phyloP scores from a whole-genome alignment of 2,113 vertebrate genomes.

The Ictalurus furcatus region DNA sequence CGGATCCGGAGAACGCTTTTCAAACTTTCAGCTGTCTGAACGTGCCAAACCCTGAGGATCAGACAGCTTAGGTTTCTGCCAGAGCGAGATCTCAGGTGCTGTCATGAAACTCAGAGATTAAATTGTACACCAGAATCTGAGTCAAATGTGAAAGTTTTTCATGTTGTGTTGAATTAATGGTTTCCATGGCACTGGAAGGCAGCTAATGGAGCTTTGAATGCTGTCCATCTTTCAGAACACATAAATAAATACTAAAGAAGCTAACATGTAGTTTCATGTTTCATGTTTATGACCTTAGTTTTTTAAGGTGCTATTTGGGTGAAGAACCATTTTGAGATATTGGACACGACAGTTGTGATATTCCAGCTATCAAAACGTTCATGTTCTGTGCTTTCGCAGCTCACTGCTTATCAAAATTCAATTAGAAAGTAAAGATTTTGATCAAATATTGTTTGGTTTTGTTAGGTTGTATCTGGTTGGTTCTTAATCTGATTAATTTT shows the following conservation, averaged over 20 bases:
- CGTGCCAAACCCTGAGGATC: conserved; percentile 26
- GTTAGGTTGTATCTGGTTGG: not conserved
- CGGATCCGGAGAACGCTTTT: conserved; percentile 23
- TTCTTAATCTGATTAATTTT: not conserved
- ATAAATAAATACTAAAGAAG: not conserved
- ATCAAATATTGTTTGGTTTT: not conserved
- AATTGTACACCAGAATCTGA: conserved; percentile 1
- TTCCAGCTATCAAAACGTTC: not conserved
- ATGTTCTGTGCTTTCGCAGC: not conserved
- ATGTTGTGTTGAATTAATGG: too few species aligned
- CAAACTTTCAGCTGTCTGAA: conserved; percentile 33
- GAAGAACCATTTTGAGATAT: not conserved
- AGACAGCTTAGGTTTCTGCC: conserved; percentile 32
- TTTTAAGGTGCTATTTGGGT: not conserved
- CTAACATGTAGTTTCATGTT: not conserved
- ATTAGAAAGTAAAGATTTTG: not conserved
- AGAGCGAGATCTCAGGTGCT: conserved; percentile 23
- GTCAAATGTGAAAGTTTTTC: not conserved
- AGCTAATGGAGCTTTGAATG: not conserved
- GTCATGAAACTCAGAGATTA: conserved; percentile 11
- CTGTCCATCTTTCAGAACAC: too few species aligned
- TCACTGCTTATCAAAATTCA: not conserved
- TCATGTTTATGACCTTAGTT: not conserved
- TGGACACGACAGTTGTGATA: not conserved
- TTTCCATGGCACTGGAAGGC: not conserved